Base-by-base conservation (phyloP, 2,113 vertebrate species). In the Sorex fumeus region DNA sequence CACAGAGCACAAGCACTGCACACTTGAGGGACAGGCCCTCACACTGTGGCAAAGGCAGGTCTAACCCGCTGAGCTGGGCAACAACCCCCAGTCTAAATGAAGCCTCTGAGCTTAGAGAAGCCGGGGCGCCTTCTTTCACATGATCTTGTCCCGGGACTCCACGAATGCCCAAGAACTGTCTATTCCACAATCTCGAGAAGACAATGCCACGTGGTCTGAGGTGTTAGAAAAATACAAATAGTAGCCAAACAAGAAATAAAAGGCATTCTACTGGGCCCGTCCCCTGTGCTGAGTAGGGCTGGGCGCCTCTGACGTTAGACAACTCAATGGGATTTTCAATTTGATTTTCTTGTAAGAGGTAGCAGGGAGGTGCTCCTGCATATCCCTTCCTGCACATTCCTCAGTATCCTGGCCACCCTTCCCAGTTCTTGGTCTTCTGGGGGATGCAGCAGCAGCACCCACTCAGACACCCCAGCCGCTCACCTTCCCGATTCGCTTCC, bases 401-500 rank as follows among this genome's bases (percentile, higher is more conserved):
- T 70, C 67, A 32, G 28, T 70, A 40, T 16, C 62, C 47, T 3
- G 72, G 69, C 71, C 16, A 67, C 27, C n/a, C 7, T 13, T n/a
- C 50, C 40, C 27, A 11, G 40, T n/a, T 84, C 86, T 62, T 1
- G 3, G 8, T 28, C 28, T 72, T 45, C 85, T 21, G 19, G 36
- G 62, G 74, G 32, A 87, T 47, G 36, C 67, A 86, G 16, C n/a
- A 11, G 86, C 25, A 91, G 90, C 80, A 47, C 60, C 57, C 8
- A 36, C 60, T 2, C 16, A n/a, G 6, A 25, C 40, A 72, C 28
- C 27, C 43, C 40, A 23, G 53, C 18, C 53, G 60, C 98, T 97
- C 91, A 99, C 99, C 98, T 99, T 99, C 92, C 99, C 99, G 0
- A 99, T 99, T 8, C 99, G 98, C 89, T 99, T 99, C 94, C 99